phyloP scores from a whole-genome alignment of 1,140 invertebrate species.

The Drosophila parvula region DNA sequence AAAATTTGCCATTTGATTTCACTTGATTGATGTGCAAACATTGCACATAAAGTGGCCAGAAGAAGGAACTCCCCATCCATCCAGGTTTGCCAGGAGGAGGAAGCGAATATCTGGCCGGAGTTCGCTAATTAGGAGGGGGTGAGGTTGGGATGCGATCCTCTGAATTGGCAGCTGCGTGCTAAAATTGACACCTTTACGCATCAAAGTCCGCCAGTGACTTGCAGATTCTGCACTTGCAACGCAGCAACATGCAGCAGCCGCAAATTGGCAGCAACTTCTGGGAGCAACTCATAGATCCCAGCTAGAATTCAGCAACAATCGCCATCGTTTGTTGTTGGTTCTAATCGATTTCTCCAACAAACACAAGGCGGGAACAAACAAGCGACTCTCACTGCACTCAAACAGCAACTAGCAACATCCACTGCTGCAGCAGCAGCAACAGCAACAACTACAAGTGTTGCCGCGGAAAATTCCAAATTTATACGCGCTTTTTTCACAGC shows the following conservation, averaged over 20 bases:
- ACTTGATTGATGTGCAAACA: conserved; percentile 80
- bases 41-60: conserved; percentile 25
- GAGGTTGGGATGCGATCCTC: conserved; percentile 35
- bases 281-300: neutral
- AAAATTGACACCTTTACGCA: conserved; percentile 82
- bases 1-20: conserved; percentile 70
- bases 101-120: conserved; percentile 36
- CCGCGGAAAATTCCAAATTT: conserved; percentile 74
- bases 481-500: conserved; percentile 76
- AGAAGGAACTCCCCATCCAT: neutral
- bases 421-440: conserved; percentile 38
- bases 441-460: conserved; percentile 43
- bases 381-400: conserved; percentile 70
- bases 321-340: conserved; percentile 73
- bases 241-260: neutral
- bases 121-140: conserved; percentile 64
- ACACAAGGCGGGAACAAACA: conserved; percentile 68
- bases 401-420: conserved; percentile 51
- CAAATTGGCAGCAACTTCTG: neutral
- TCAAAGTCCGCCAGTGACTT: conserved; percentile 70
- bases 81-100: conserved; percentile 17
- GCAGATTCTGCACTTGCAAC: conserved; percentile 58
- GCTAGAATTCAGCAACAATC: conserved; percentile 29
- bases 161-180: conserved; percentile 76
- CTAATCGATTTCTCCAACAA: conserved; percentile 82